Percentiles rank a stretch among this genome's conserved stretches.
Conservation (phyloP, 1,140 invertebrate species). For the Penaeus chinensis region DNA sequence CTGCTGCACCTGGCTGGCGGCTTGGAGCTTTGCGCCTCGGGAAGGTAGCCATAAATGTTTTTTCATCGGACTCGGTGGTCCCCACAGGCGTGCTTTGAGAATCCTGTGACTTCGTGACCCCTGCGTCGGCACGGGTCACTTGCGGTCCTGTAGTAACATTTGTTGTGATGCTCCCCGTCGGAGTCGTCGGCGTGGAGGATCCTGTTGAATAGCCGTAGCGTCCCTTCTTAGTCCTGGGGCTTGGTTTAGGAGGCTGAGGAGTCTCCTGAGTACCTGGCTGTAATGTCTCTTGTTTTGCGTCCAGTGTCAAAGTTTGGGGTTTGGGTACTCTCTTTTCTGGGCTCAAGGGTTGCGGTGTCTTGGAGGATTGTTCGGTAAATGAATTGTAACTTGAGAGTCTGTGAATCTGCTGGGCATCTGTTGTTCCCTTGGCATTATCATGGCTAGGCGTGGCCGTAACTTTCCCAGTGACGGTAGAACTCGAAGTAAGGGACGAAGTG, state of each 20-base stretch:
- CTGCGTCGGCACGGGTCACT: neutral
- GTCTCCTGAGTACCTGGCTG: neutral
- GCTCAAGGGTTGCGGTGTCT: too few species aligned
- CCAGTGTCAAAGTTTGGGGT: too few species aligned
- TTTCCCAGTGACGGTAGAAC: too few species aligned
- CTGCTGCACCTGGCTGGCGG: neutral
- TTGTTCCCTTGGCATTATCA: too few species aligned
- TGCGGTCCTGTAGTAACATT: neutral
- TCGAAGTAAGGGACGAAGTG: too few species aligned
- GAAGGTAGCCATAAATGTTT: conserved; percentile 15
- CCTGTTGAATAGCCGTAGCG: conserved; percentile 43
- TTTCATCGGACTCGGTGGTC: neutral
- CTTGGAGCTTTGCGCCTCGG: neutral
- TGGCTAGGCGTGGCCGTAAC: too few species aligned
- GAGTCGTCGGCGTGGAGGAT: neutral
- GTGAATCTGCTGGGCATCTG: too few species aligned
- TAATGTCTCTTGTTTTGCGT: neutral
- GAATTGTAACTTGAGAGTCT: too few species aligned
- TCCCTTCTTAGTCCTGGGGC: conserved; percentile 50
- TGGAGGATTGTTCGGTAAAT: too few species aligned
- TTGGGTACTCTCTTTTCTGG: too few species aligned
- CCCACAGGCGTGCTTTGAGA: too few species aligned
- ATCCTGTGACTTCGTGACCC: neutral
- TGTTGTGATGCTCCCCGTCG: conserved; percentile 11
- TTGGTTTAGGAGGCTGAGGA: conserved; percentile 42